These are phyloP conservation scores for Schlechtendalia chinensis DNA, from an alignment of 1,140 invertebrate species.

Conservation along the genomic window DNA sequence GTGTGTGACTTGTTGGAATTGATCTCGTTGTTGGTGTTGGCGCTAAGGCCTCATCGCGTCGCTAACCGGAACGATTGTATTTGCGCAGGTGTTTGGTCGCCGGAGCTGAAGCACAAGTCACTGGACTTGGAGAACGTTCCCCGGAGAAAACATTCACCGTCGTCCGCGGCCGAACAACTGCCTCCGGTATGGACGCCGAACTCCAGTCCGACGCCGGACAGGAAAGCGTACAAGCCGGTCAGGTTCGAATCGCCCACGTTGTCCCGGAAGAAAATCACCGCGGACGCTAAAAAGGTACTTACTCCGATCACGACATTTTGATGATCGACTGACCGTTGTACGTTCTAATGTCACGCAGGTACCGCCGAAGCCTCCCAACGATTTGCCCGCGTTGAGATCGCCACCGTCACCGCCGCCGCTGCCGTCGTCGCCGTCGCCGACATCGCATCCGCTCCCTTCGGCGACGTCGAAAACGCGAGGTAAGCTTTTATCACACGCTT, in stretches of 20 bases:
- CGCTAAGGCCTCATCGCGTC: not conserved
- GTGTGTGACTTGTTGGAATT: constrained; percentile 31
- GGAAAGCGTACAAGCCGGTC: constrained; percentile 70
- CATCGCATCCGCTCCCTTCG: constrained; percentile 8
- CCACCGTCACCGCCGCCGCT: constrained; percentile 19
- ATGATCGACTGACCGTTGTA: not conserved
- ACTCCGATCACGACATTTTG: not conserved
- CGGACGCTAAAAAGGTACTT: constrained; percentile 28
- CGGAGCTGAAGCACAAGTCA: constrained; percentile 54
- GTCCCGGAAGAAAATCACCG: constrained; percentile 57
- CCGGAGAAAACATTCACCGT: constrained; percentile 14
- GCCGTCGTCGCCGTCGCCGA: not conserved
- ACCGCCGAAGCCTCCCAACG: not conserved
- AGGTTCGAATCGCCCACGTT: constrained; percentile 72
- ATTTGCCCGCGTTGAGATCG: constrained; percentile 9
- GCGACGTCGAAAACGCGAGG: constrained; percentile 15
- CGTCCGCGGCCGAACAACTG: not conserved
- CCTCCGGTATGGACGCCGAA: constrained; percentile 73
- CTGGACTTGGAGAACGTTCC: constrained; percentile 52
- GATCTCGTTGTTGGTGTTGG: constrained; percentile 16
- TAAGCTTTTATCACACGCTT: not conserved
- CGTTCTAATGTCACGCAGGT: no score
- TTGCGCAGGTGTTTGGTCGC: constrained; percentile 58
- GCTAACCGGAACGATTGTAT: not conserved
- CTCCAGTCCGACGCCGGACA: constrained; percentile 65